Percentiles rank a stretch among this genome's conserved stretches.
Conservation (phyloP, 2,888 invertebrate species). For the Nebria brevicollis region DNA sequence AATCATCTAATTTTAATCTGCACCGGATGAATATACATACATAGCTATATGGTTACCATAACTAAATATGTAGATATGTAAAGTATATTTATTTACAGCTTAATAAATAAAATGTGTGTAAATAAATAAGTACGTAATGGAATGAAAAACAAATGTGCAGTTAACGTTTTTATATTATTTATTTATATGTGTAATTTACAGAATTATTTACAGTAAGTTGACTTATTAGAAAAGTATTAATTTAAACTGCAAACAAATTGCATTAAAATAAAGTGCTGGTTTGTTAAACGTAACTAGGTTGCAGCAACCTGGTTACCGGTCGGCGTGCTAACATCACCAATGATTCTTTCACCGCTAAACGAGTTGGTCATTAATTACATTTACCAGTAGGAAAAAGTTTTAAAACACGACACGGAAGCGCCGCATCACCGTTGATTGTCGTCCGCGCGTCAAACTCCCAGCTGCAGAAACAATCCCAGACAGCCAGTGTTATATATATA, state of each 20-base stretch:
- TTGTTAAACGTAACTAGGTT: not conserved
- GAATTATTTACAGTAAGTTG: not conserved
- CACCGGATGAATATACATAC: no score
- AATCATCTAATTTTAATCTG: no score
- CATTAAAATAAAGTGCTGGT: not conserved
- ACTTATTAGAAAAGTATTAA: not conserved
- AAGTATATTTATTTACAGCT: no score
- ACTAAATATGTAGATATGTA: no score
- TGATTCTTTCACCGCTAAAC: conserved; percentile 29
- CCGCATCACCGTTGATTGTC: conserved; percentile 9
- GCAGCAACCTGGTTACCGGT: conserved; percentile 30
- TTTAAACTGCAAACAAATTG: conserved; percentile 31
- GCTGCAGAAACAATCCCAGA: not conserved
- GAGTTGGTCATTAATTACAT: conserved; percentile 41
- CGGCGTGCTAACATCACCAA: conserved; percentile 36
- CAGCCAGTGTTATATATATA: not conserved
- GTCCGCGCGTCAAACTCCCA: conserved; percentile 6
- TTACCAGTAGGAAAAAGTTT: conserved; percentile 35
- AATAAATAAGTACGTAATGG: no score
- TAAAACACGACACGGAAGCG: conserved; percentile 34
- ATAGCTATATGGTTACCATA: no score
- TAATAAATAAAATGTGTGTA: no score
- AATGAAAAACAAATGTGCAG: no score
- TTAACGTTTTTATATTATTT: no score
- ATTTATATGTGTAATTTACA: no score